Conservation (phyloP, 2,113 vertebrate genomes). For the Oryzias woworae region DNA sequence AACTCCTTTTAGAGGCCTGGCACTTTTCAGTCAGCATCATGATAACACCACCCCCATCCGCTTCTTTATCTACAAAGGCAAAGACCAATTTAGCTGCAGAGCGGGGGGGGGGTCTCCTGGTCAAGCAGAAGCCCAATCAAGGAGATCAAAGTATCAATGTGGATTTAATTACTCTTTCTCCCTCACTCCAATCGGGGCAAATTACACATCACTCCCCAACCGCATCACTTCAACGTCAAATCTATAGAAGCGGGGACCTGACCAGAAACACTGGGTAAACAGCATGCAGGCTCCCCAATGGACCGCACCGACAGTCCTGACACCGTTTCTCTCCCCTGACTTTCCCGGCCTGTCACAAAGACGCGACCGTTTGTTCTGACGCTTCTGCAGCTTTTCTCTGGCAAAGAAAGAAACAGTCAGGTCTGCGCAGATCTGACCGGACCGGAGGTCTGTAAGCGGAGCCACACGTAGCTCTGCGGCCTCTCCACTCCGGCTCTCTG, state of each 20-base stretch:
- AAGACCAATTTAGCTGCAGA: slow-evolving; percentile 16
- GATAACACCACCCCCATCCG: slow-evolving; percentile 14
- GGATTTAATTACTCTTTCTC: slow-evolving; percentile 73
- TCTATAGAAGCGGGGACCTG: slow-evolving; percentile 69
- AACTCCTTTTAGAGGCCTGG: no score
- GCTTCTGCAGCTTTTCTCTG: slow-evolving; percentile 58
- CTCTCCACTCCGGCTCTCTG: no score
- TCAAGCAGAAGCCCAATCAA: slow-evolving; percentile 79
- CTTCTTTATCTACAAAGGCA: slow-evolving; percentile 39
- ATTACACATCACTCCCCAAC: slow-evolving; percentile 61
- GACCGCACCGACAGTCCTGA: not conserved
- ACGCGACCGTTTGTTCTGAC: slow-evolving; percentile 46
- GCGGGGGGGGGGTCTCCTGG: slow-evolving; percentile 41
- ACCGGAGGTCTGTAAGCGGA: no score
- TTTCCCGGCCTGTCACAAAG: slow-evolving; percentile 51
- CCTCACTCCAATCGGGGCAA: slow-evolving; percentile 47
- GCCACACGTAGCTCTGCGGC: no score
- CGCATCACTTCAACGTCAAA: slow-evolving; percentile 22
- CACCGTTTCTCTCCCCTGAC: not conserved
- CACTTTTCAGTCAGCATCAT: slow-evolving; percentile 12
- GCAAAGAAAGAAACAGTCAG: slow-evolving; percentile 47
- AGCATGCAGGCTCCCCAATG: slow-evolving; percentile 41
- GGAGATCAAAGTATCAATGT: slow-evolving; percentile 80
- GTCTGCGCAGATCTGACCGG: no score
- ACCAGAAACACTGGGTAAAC: slow-evolving; percentile 61